These are phyloP conservation scores for Pseudococcus viburni DNA, from an alignment of 2,888 invertebrate species.

Conservation along the genomic window DNA sequence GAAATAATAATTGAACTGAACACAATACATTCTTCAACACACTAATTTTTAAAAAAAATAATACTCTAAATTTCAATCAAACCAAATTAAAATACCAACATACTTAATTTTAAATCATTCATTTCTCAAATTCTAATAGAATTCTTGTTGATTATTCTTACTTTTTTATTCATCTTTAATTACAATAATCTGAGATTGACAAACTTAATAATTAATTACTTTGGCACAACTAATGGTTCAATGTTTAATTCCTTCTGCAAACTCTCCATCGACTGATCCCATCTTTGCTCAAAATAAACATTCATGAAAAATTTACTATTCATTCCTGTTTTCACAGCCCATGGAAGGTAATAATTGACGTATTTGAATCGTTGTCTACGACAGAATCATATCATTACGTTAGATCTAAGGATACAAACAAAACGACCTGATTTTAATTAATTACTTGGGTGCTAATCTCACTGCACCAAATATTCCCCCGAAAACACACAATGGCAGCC, in stretches of 20 bases:
- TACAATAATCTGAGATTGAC: background rate
- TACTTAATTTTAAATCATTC: background rate
- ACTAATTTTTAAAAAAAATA: too few species aligned
- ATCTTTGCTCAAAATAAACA: constrained; percentile 92
- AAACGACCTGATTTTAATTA: constrained; percentile 29
- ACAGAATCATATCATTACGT: constrained; percentile 52
- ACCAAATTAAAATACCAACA: too few species aligned
- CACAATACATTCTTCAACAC: too few species aligned
- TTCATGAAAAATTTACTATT: constrained; percentile 86
- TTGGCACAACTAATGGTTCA: constrained; percentile 72
- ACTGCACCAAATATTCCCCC: constrained; percentile 94
- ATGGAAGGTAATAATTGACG: constrained; percentile 83
- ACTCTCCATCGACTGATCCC: constrained; percentile 88
- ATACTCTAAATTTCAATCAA: background rate
- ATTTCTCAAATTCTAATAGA: background rate
- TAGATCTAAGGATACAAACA: background rate
- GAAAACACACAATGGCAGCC: constrained; percentile 94
- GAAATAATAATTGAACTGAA: too few species aligned
- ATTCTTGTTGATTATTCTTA: background rate
- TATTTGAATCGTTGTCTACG: constrained; percentile 84
- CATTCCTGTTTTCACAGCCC: constrained; percentile 86
- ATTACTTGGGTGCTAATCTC: constrained; percentile 85
- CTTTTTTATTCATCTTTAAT: background rate
- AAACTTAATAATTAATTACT: background rate
- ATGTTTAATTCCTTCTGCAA: constrained; percentile 88